Base-by-base conservation (phyloP, 2,888 invertebrate genomes). In the Rapana venosa region DNA sequence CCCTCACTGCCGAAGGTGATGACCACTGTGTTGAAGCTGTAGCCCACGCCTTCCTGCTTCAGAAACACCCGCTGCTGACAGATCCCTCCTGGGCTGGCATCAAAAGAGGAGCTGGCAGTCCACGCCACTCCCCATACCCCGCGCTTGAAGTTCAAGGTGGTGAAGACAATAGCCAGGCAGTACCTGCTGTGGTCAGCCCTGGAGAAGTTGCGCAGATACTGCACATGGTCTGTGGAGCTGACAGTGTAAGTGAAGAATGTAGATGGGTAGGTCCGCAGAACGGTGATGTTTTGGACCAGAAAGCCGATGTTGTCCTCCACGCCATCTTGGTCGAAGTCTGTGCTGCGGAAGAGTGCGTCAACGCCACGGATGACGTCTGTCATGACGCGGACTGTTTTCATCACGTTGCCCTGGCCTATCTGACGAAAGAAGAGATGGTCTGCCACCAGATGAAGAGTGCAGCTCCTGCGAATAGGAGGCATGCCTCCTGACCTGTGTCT, bases 311-410 rank as follows among this genome's bases (percentile, higher is more conserved):
- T 94, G 90, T 96, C 95, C 36, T 94, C 94, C 13, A 90, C 83
- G 0, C 94, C 94, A 87, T 95, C 94, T 0, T 94, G 95, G 91
- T 95, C 93, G 88, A 95, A 95, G 89, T 95, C 95, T 8, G 95
- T 95, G 26, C 92, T 91, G 30, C 95, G 93, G 89, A 95, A 95
- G 22, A 95, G 93, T 4, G 92, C 89, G 90, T 96, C 94, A 20
- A 94, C 93, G 90, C 94, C 94, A n/a, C 92, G 93, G 0, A 94
- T 92, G 6, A 93, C 91, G 87, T 93, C 93, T 15, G 93, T 89
- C 91, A 96, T 93, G 88, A 94, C 94, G 35, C 93, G 90, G 11
- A 94, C 91, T 17, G 95, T 93, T 30, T 79, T 90, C 26, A 89
- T 83, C 1, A 93, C 87, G 85, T 92, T 91, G 11, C 91, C 88